Evolutionary conservation across 2,113 vertebrate genomes (phyloP).

Genomic region (Solea senegalensis): DNA sequence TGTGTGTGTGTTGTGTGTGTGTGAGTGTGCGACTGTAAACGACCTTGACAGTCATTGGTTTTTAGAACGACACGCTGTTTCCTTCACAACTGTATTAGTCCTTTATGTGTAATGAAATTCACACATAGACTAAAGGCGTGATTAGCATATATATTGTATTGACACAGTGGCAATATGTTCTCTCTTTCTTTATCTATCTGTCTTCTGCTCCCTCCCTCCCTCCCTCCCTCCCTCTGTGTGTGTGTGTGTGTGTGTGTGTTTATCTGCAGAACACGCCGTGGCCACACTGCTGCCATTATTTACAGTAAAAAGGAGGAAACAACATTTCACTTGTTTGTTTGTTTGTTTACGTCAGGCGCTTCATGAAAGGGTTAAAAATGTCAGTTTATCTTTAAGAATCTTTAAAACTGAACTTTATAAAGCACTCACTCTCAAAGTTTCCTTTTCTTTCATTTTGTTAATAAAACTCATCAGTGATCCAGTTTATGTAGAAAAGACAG

Average conservation of each 20-base stretch:
- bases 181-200: conserved; percentile 44
- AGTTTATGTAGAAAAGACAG: too few relatives aligned
- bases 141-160: conserved; percentile 80
- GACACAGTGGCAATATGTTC: conserved; percentile 71
- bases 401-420: too few relatives aligned
- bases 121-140: conserved; percentile 70
- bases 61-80: conserved; percentile 39
- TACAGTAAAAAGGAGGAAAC: conserved; percentile 33
- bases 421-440: too few relatives aligned
- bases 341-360: conserved; percentile 5
- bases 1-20: not conserved
- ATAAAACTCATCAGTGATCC: too few relatives aligned
- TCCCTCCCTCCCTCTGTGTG: not conserved
- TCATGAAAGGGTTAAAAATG: conserved; percentile 14
- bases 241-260: conserved; percentile 39
- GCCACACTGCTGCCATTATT: conserved; percentile 57
- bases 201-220: conserved; percentile 24
- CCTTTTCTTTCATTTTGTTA: too few relatives aligned
- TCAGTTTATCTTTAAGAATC: too few relatives aligned
- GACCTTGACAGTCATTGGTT: conserved; percentile 64
- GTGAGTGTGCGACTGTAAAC: conserved; percentile 20
- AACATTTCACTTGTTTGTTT: not conserved
- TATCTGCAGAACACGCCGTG: conserved; percentile 22
- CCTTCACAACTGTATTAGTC: conserved; percentile 50
- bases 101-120: conserved; percentile 71